phyloP scores from a whole-genome alignment of 2,113 vertebrate genomes.

The Pogona vitticeps region DNA sequence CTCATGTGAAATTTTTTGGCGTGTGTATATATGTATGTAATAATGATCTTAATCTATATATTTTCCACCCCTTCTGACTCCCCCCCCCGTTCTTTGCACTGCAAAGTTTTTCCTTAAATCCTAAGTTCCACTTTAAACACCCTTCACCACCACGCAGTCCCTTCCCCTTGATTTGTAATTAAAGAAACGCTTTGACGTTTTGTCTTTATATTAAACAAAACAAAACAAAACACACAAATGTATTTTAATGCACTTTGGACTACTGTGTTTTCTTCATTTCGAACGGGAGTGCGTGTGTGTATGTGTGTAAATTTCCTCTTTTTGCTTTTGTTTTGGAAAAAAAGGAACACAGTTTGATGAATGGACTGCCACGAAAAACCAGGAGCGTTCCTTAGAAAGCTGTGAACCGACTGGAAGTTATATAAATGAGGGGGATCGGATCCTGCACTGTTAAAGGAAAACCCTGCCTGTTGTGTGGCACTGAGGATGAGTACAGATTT shows the following conservation, averaged over 20 bases:
- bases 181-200: constrained; percentile 67
- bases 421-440: too few relatives aligned
- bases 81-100: constrained; percentile 63
- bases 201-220: constrained; percentile 69
- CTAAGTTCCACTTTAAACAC: constrained; percentile 50
- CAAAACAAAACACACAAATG: too few relatives aligned
- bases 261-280: constrained; percentile 49
- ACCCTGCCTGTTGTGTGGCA: too few relatives aligned
- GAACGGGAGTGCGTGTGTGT: too few relatives aligned
- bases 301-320: too few relatives aligned
- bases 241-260: constrained; percentile 64
- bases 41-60: constrained; percentile 60
- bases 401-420: too few relatives aligned
- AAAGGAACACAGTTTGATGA: neutral
- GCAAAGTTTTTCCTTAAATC: constrained; percentile 49
- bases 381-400: too few relatives aligned
- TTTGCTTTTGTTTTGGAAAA: neutral
- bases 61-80: constrained; percentile 57
- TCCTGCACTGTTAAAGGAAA: too few relatives aligned
- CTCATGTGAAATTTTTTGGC: constrained; percentile 56
- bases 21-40: constrained; percentile 71
- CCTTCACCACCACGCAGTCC: neutral
- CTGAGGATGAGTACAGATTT: too few relatives aligned
- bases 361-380: neutral
- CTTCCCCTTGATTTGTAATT: constrained; percentile 66